Evolutionary conservation across 2,888 invertebrate species (phyloP).

Genomic region (Kryphioiulus occultus): DNA sequence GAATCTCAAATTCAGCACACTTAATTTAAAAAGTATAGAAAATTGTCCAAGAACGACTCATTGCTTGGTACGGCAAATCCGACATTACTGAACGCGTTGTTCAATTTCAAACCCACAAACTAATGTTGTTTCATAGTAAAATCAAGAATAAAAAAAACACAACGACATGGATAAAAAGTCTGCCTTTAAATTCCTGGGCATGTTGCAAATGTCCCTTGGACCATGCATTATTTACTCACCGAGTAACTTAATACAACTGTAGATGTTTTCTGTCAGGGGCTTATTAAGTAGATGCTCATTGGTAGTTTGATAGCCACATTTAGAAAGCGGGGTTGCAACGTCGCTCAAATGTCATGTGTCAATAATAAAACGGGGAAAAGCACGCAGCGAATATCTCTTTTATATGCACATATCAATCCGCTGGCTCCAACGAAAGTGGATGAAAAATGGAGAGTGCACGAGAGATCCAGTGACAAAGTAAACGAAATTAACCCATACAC

Average conservation of each 20-base stretch:
- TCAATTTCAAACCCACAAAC: too few species aligned
- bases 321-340: constrained; percentile 29
- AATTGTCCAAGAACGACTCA: too few species aligned
- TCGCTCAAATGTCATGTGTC: constrained; percentile 43
- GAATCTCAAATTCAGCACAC: too few species aligned
- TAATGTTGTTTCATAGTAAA: too few species aligned
- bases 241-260: background rate
- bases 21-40: too few species aligned
- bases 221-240: background rate
- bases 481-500: background rate
- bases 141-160: too few species aligned
- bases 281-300: constrained; percentile 37
- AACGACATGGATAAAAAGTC: background rate
- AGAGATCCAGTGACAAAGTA: background rate
- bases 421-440: background rate
- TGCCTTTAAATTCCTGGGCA: background rate
- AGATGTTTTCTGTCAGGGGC: constrained; percentile 11
- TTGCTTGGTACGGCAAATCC: too few species aligned
- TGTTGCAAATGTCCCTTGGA: background rate
- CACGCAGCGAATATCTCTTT: constrained; percentile 19
- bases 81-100: too few species aligned
- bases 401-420: background rate
- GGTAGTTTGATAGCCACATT: constrained; percentile 33
- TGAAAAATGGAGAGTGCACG: background rate
- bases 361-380: constrained; percentile 30